Conservation (phyloP, 2,797 vertebrate species). For the Sebastes oblongus region DNA sequence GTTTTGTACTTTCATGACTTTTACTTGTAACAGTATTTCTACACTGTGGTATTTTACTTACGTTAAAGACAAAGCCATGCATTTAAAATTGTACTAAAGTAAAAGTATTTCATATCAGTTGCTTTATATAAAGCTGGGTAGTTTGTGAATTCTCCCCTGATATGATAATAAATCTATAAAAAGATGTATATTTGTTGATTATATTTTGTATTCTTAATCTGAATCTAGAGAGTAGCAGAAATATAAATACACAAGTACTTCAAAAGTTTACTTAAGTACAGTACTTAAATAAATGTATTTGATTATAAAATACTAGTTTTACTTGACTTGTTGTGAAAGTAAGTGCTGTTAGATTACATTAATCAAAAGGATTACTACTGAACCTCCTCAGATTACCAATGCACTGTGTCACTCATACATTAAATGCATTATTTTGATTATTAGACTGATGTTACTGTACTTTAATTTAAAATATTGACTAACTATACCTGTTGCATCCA, state of each 20-base stretch:
- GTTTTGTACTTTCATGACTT: neutral
- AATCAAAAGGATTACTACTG: neutral
- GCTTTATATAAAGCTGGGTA: neutral
- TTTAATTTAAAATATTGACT: neutral
- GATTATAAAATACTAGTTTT: neutral
- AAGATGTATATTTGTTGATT: no score
- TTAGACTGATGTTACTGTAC: neutral
- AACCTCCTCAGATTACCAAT: neutral
- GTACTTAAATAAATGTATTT: neutral
- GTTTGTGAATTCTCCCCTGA: no score
- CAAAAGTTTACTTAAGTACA: neutral
- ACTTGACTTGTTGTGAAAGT: neutral
- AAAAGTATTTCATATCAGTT: neutral
- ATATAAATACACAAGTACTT: neutral
- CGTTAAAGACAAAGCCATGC: neutral
- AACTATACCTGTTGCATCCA: no score
- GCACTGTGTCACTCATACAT: neutral
- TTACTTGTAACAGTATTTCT: neutral
- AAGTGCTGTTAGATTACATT: neutral
- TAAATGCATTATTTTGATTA: neutral
- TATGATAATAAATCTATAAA: no score
- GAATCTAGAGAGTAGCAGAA: neutral
- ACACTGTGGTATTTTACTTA: neutral
- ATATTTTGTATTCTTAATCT: neutral
- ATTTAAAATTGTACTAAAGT: neutral